A percentile compares a stretch with the other conserved stretches of the same genome.
These are phyloP conservation scores for Alentia gelatinosa DNA, from an alignment of 2,888 invertebrate genomes.

Conservation along the genomic window DNA sequence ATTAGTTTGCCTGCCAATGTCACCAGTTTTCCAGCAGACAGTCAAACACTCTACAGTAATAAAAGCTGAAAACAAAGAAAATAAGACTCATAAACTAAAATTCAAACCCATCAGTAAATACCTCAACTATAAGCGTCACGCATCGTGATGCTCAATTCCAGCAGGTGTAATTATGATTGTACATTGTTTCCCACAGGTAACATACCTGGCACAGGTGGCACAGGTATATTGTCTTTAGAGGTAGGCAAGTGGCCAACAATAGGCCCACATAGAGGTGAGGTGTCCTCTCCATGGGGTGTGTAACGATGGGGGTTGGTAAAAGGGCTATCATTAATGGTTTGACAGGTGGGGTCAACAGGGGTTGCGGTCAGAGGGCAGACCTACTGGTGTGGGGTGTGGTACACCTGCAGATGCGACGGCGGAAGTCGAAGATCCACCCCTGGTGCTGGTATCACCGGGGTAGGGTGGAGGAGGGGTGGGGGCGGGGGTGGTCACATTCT, in stretches of 20 bases:
- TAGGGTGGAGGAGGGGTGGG: not conserved
- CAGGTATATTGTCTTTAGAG: no score
- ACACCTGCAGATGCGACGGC: not conserved
- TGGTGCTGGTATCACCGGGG: not conserved
- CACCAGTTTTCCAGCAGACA: no score
- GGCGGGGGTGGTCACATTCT: not conserved
- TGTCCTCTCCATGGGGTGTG: not conserved
- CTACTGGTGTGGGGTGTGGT: not conserved
- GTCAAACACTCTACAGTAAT: no score
- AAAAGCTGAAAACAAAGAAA: no score
- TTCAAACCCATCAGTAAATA: no score
- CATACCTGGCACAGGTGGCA: not conserved
- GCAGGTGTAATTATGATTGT: no score
- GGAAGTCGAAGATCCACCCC: not conserved
- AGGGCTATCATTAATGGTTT: not conserved
- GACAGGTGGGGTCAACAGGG: not conserved
- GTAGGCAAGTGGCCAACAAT: no score
- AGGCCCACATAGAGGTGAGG: not conserved
- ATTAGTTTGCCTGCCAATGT: no score
- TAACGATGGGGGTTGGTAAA: not conserved
- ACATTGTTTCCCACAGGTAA: no score
- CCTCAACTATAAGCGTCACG: no score
- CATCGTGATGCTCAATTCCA: no score
- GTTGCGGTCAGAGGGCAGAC: not conserved
- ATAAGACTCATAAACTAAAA: no score